Base-by-base conservation (phyloP, 2,888 invertebrate genomes). In the Helobdella robusta region DNA sequence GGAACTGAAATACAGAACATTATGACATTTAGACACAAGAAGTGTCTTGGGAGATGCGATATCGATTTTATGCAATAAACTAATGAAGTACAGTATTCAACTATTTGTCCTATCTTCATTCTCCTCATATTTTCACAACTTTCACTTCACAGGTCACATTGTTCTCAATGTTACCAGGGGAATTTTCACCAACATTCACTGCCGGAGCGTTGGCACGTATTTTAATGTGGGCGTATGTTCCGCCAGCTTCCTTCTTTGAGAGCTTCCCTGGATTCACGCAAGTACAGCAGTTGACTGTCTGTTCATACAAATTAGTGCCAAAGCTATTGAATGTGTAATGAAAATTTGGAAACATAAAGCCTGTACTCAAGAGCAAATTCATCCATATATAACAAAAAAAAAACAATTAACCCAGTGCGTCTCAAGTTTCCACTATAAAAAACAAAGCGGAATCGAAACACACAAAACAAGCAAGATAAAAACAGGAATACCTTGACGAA, bases 221-320 rank as follows among this genome's bases (percentile, higher is more conserved):
- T n/a, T n/a, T 25, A 3, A 71, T 40, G 11, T 68, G 58, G n/a
- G 68, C 86, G 81, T 86, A 92, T 0, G 87, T 87, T 56, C 90
- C 90, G 3, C 87, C 88, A 32, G 83, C 84, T 15, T 82, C 79
- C 35, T 87, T 87, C 77, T 89, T 90, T 0, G 86, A 83, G 64
- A 92, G 77, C 67, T 86, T 85, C 72, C 90, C 91, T 0, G 93
- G 91, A 82, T 94, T 94, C 25, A 93, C 82, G 15, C 89, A 86
- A 35, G 90, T 81, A 73, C 88, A 88, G 1, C 86, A 87, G 72
- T 86, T 84, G 25, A 90, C 84, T 72, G 87, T 84, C 87, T 90
- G 82, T 18, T 84, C 82, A 73, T 69, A 68, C 72, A 59, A 66
- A n/a, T n/a, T n/a, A n/a, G n/a, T n/a, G n/a, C n/a, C n/a, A n/a